Percentiles rank a stretch among this genome's conserved stretches.
phyloP scores from a whole-genome alignment of 92 coral and sea anemone genomes.

The Parazoanthus darwini region DNA sequence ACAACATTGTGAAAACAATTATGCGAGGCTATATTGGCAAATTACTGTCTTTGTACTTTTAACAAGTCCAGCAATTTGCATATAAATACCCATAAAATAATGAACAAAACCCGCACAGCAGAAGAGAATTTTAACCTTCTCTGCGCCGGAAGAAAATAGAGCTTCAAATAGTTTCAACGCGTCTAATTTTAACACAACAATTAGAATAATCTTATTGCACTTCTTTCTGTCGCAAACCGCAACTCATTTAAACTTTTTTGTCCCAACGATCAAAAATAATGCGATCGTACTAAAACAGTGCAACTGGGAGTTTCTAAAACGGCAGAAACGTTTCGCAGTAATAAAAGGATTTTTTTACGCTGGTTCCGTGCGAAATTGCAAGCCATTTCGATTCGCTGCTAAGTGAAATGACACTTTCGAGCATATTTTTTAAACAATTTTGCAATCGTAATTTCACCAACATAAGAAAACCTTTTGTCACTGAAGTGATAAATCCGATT shows the following conservation, averaged over 20 bases:
- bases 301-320: background rate
- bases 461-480: conserved; percentile 15
- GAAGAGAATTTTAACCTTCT: background rate
- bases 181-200: background rate
- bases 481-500: conserved; percentile 10
- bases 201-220: background rate
- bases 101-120: background rate
- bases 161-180: background rate
- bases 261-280: conserved; percentile 8
- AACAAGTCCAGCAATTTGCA: conserved; percentile 26
- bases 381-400: background rate
- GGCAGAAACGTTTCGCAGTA: background rate
- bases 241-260: background rate
- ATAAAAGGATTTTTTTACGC: background rate
- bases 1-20: background rate
- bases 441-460: background rate
- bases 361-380: background rate
- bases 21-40: conserved; percentile 26
- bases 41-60: conserved; percentile 39
- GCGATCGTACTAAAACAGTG: background rate
- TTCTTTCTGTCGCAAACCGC: background rate
- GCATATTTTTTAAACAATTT: background rate
- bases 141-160: background rate
- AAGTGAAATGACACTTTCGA: background rate
- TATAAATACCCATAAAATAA: conserved; percentile 11